Conservation (phyloP, 2,888 invertebrate genomes). For the Rhagonycha fulva region DNA sequence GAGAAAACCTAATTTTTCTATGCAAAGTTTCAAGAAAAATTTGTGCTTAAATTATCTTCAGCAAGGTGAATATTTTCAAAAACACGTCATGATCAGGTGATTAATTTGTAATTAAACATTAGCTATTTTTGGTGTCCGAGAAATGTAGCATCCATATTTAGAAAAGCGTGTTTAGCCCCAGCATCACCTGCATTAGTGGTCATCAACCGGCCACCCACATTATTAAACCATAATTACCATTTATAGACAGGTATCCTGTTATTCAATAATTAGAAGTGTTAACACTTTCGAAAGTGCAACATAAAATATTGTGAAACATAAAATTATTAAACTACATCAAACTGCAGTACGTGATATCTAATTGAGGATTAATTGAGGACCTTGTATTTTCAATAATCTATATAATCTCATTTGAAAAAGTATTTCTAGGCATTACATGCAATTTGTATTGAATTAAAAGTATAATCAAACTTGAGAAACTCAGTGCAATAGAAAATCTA, state of each 20-base stretch:
- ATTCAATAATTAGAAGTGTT: not conserved
- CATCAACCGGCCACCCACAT: not conserved
- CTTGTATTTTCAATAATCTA: too few relatives aligned
- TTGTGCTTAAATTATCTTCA: not conserved
- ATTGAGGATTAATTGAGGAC: too few relatives aligned
- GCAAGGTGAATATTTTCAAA: not conserved
- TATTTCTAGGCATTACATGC: too few relatives aligned
- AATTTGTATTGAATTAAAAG: not conserved
- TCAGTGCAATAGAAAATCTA: not conserved
- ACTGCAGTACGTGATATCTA: not conserved
- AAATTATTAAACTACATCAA: not conserved
- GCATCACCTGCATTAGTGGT: not conserved
- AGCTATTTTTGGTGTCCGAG: not conserved
- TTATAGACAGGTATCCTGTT: not conserved
- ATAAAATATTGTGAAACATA: not conserved
- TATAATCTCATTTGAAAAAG: too few relatives aligned
- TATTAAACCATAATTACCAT: not conserved
- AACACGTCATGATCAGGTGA: not conserved
- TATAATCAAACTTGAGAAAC: not conserved
- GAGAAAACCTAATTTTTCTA: not conserved
- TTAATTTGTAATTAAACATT: not conserved
- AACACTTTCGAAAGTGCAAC: not conserved
- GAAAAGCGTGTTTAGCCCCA: not conserved
- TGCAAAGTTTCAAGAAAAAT: not conserved
- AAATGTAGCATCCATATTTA: slow-evolving; percentile 1